A percentile compares a stretch with the other conserved stretches of the same genome.
phyloP scores from a whole-genome alignment of 2,888 invertebrate genomes.

The Protophormia terraenovae region DNA sequence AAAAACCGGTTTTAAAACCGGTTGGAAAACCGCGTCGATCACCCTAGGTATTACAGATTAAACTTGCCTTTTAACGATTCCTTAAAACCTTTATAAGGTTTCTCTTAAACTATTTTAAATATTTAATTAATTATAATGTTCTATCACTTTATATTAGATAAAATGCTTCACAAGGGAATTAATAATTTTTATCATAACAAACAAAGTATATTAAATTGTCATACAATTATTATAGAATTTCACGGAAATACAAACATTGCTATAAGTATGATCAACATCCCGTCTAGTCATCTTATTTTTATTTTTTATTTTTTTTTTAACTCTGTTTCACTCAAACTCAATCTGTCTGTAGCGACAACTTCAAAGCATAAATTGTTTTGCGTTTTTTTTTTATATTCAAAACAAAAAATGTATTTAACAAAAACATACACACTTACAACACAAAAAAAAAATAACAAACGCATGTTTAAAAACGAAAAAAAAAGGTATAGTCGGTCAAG shows the following conservation, averaged over 20 bases:
- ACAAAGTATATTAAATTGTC: background rate
- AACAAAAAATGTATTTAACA: background rate
- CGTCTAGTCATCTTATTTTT: constrained; percentile 37
- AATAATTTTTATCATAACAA: background rate
- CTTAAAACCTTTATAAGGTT: too few species aligned
- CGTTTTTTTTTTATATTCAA: background rate
- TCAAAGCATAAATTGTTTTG: constrained; percentile 20
- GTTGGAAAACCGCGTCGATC: too few species aligned
- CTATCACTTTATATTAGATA: too few species aligned
- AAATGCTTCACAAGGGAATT: too few species aligned
- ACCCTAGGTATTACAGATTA: too few species aligned
- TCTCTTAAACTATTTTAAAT: too few species aligned
- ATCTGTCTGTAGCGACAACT: constrained; percentile 9
- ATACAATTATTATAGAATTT: background rate
- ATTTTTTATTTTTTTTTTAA: background rate
- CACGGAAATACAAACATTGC: background rate
- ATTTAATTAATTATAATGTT: too few species aligned
- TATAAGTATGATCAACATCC: constrained; percentile 8
- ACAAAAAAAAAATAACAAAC: constrained; percentile 4
- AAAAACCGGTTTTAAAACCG: too few species aligned
- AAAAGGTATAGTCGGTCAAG: too few species aligned
- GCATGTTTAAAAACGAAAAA: background rate
- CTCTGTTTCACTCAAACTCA: background rate
- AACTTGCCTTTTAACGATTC: too few species aligned
- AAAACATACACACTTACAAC: background rate